Conservation (phyloP, 2,797 vertebrate species). For the Morelia viridis region DNA sequence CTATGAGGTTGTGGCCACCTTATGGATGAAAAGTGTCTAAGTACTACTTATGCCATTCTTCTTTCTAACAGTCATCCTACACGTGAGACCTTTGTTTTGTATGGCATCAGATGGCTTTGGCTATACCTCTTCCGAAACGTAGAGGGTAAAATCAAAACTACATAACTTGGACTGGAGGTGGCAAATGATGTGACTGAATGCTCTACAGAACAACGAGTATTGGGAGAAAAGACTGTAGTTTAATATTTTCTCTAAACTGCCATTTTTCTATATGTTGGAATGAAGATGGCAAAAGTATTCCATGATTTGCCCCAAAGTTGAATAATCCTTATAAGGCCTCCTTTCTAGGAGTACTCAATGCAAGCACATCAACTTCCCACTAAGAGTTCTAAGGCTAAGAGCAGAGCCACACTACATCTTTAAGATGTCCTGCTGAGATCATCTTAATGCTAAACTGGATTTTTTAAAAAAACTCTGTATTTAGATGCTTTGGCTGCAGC, state of each 20-base stretch:
- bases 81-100: neutral
- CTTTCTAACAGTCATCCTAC: neutral
- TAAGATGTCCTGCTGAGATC: neutral
- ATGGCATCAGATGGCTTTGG: neutral
- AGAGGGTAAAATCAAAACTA: too few species aligned
- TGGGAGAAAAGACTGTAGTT: neutral
- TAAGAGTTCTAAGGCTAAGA: too few species aligned
- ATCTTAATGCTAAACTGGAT: neutral
- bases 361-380: too few species aligned
- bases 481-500: too few species aligned
- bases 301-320: too few species aligned
- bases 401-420: neutral
- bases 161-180: neutral
- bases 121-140: too few species aligned
- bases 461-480: too few species aligned
- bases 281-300: too few species aligned
- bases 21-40: neutral
- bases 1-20: too few species aligned
- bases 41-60: neutral
- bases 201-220: neutral
- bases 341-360: too few species aligned
- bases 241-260: neutral
- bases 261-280: neutral
- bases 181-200: neutral
- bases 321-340: too few species aligned